Conservation (phyloP, 2,888 invertebrate species). For the Drosophila prolongata region DNA sequence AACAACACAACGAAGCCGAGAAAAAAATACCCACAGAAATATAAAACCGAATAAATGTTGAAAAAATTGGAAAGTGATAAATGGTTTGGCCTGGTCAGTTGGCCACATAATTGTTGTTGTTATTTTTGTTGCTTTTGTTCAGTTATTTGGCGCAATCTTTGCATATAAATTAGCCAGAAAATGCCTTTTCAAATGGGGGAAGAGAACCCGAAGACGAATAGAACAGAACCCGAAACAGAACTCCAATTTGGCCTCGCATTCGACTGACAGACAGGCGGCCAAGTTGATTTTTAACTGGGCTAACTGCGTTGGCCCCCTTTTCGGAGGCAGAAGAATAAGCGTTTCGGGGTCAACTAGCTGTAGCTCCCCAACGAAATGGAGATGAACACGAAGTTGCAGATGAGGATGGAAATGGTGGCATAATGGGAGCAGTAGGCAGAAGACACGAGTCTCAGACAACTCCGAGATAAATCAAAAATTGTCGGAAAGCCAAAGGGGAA, state of each 20-base stretch:
- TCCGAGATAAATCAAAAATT: constrained; percentile 48
- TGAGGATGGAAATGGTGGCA: constrained; percentile 46
- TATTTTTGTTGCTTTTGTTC: constrained; percentile 37
- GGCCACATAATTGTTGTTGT: constrained; percentile 30
- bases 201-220: constrained; percentile 25
- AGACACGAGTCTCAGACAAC: constrained; percentile 33
- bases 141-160: constrained; percentile 65
- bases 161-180: constrained; percentile 75
- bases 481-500: constrained; percentile 5
- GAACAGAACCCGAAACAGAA: constrained; percentile 34
- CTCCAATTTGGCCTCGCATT: constrained; percentile 17
- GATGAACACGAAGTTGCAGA: constrained; percentile 43
- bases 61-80: constrained; percentile 67
- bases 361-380: constrained; percentile 61
- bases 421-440: constrained; percentile 34
- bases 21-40: constrained; percentile 7
- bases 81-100: constrained; percentile 66
- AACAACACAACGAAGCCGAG: constrained; percentile 34
- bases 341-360: constrained; percentile 72
- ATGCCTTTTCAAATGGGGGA: constrained; percentile 60
- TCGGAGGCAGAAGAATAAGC: constrained; percentile 31
- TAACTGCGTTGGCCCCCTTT: constrained; percentile 55
- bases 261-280: constrained; percentile 41
- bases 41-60: constrained; percentile 8
- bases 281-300: constrained; percentile 61